Evolutionary conservation across 1,140 invertebrate genomes (phyloP).

Genomic region (Diorhabda carinulata): DNA sequence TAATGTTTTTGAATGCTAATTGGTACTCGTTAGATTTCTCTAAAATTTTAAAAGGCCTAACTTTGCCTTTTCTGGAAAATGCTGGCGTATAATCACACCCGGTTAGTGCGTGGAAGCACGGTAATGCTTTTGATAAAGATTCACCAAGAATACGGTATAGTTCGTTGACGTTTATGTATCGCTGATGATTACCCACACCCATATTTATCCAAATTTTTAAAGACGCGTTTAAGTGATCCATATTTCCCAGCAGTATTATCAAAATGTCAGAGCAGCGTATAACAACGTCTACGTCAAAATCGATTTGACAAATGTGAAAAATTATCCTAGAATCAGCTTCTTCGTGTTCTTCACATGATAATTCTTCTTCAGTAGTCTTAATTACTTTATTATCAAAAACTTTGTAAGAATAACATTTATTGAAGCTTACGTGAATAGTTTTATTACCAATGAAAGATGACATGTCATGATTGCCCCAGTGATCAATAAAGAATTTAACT

Average conservation of each 20-base stretch:
- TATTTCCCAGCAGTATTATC: conserved; percentile 32
- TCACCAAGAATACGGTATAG: conserved; percentile 26
- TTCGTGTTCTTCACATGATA: conserved; percentile 32
- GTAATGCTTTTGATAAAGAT: conserved; percentile 24
- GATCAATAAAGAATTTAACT: conserved; percentile 4
- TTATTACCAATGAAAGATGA: conserved; percentile 20
- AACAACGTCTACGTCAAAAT: conserved; percentile 28
- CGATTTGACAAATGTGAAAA: conserved; percentile 31
- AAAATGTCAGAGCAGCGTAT: conserved; percentile 32
- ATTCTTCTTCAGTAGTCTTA: conserved; percentile 27
- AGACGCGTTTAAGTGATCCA: conserved; percentile 22
- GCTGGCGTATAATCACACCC: conserved; percentile 1
- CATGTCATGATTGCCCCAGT: conserved; percentile 30
- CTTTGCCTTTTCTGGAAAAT: background rate
- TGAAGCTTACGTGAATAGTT: conserved; percentile 28
- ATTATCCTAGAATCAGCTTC: conserved; percentile 33
- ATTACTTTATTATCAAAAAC: conserved; percentile 26
- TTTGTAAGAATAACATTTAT: conserved; percentile 28
- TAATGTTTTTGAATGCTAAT: conserved; percentile 5
- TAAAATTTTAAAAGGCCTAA: background rate
- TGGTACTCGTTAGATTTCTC: conserved; percentile 3
- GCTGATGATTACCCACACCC: conserved; percentile 22
- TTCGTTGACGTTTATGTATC: conserved; percentile 26
- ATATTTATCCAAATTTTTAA: conserved; percentile 25
- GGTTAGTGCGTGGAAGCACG: conserved; percentile 14